Base-by-base conservation (phyloP, 2,888 invertebrate species). In the Sphaerophoria taeniata region DNA sequence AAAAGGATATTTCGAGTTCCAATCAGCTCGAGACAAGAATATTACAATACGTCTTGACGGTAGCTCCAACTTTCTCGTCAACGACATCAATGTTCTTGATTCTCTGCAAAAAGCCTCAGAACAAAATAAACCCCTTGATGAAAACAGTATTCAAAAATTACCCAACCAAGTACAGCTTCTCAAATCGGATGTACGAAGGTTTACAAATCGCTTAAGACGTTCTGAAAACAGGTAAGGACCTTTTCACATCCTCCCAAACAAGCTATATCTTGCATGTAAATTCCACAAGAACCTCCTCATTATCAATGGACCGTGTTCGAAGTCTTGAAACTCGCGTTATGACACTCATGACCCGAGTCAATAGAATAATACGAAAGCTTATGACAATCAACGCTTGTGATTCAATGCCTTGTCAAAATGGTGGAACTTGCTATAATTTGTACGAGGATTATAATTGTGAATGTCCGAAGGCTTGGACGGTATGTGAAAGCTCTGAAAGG, bases 1-100 rank as follows among this genome's bases (percentile, higher is more conserved):
- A 89, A 93, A 97, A 93, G 98, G 98, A 14, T 94, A 97, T 90
- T 93, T 98, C 36, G 93, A 95, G 82, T 93, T 98, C 77, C 94
- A 95, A 89, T 94, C 97, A 24, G 97, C 96, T 0, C 92, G 93
- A 70, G 95, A 95, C 88, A 95, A 95, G 90, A 97, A 96, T 91
- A 96, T 98, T 70, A 95, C 95, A 45, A 93, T 98, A 84, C 93
- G 94, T 53, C 93, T 95, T 0, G 91, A 96, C 33, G 96, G 96
- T 79, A 94, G 95, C 43, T 92, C 95, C 34, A 94, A 96, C 90
- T 89, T 97, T 78, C 92, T 94, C 61, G 90, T 97, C 4, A 96
- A 96, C 87, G 94, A 95, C 53, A 91, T 95, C 14, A 95, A 97
- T 91, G 89, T 97, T 75, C 91, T 94, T 47, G 92, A 91, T 76